A percentile compares a stretch with the other conserved stretches of the same genome.
phyloP scores from a whole-genome alignment of 1,140 invertebrate species.

The Lepidurus couesii region DNA sequence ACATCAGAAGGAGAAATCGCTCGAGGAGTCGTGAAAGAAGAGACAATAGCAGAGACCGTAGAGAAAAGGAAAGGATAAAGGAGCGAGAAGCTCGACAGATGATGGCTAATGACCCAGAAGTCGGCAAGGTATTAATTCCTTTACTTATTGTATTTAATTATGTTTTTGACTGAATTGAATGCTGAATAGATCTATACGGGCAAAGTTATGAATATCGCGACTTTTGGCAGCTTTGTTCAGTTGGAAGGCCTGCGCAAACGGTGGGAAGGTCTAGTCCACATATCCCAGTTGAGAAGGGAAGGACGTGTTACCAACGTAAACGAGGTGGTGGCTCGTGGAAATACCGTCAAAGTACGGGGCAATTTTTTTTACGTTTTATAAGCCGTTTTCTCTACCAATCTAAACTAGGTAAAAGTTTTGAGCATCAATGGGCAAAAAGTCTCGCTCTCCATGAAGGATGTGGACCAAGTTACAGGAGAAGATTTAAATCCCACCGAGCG shows the following conservation, averaged over 20 bases:
- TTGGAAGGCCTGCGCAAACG: constrained; percentile 77
- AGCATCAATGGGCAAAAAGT: constrained; percentile 89
- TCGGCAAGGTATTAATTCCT: constrained; percentile 41
- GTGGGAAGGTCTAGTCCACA: constrained; percentile 95
- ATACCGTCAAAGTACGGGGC: constrained; percentile 73
- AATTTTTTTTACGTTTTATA: constrained; percentile 37
- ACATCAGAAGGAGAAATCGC: constrained; percentile 39
- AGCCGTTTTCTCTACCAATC: constrained; percentile 40
- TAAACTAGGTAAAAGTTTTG: constrained; percentile 65
- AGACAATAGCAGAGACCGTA: constrained; percentile 39
- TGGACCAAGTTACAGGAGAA: constrained; percentile 87
- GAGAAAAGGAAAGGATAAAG: constrained; percentile 41
- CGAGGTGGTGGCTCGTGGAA: constrained; percentile 86
- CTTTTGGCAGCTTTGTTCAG: constrained; percentile 97
- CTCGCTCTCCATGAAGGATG: constrained; percentile 97
- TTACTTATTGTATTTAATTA: background rate
- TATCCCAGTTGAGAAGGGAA: constrained; percentile 88
- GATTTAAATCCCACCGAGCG: constrained; percentile 80
- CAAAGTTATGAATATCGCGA: constrained; percentile 89
- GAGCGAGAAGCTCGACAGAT: constrained; percentile 39
- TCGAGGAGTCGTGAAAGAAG: constrained; percentile 42
- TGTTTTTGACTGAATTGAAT: constrained; percentile 55
- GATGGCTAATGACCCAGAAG: constrained; percentile 47
- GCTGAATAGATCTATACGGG: constrained; percentile 61
- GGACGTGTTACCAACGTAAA: constrained; percentile 89